Conservation (phyloP, 1,140 invertebrate genomes). For the Delia radicum region DNA sequence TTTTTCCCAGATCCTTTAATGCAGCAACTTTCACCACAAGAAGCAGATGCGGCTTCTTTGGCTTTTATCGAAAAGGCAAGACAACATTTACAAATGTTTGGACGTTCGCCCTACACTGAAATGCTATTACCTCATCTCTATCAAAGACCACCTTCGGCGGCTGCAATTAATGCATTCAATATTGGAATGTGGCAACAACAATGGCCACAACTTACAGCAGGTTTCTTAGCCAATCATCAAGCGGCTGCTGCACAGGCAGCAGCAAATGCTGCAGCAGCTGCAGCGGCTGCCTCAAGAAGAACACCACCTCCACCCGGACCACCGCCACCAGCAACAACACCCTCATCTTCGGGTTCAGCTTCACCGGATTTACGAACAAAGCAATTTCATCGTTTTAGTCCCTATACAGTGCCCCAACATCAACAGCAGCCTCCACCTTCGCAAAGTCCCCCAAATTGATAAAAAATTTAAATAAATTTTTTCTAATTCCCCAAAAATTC, state of each 20-base stretch:
- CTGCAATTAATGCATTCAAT: slow-evolving; percentile 49
- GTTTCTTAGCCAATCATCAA: slow-evolving; percentile 52
- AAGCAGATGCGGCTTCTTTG: slow-evolving; percentile 61
- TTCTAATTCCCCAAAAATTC: background rate
- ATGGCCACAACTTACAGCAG: slow-evolving; percentile 54
- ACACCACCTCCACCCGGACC: slow-evolving; percentile 36
- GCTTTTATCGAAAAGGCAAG: slow-evolving; percentile 65
- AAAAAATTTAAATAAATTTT: background rate
- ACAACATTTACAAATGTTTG: slow-evolving; percentile 63
- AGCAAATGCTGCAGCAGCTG: slow-evolving; percentile 42
- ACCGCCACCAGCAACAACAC: slow-evolving; percentile 30
- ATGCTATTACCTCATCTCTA: slow-evolving; percentile 53
- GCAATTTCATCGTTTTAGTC: slow-evolving; percentile 54
- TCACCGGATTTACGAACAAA: slow-evolving; percentile 50
- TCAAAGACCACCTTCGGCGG: slow-evolving; percentile 43
- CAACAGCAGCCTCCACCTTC: slow-evolving; percentile 18
- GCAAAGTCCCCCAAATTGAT: slow-evolving; percentile 19
- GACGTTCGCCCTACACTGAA: slow-evolving; percentile 57
- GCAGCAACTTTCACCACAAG: slow-evolving; percentile 59
- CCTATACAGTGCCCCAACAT: slow-evolving; percentile 52
- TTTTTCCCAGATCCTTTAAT: slow-evolving; percentile 61
- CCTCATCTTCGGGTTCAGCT: slow-evolving; percentile 31
- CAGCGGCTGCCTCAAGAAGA: slow-evolving; percentile 32
- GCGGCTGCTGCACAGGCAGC: slow-evolving; percentile 42
- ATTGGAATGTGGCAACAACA: slow-evolving; percentile 55